Evolutionary conservation across 1,140 invertebrate genomes (phyloP).

Genomic region (Phortica variegata): DNA sequence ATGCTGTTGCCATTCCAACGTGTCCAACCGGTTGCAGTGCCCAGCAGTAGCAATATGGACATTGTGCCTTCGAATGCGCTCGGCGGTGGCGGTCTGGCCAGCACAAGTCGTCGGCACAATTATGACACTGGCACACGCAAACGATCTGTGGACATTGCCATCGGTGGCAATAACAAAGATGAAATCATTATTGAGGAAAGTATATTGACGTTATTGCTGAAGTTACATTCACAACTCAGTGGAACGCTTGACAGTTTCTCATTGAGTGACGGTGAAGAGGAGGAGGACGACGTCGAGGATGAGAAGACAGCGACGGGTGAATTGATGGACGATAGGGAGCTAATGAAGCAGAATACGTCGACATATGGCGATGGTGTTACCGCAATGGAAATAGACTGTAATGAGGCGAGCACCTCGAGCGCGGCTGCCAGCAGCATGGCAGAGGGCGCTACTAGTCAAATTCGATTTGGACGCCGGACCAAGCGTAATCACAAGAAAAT

Average conservation of each 20-base stretch:
- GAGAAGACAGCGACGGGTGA: conserved; percentile 1
- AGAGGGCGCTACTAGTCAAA: background rate
- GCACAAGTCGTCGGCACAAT: conserved; percentile 16
- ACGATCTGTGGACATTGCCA: conserved; percentile 45
- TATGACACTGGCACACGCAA: conserved; percentile 39
- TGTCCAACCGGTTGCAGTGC: conserved; percentile 51
- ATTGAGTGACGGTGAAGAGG: conserved; percentile 56
- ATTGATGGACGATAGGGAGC: conserved; percentile 7
- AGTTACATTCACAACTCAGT: conserved; percentile 89
- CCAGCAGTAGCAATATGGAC: conserved; percentile 44
- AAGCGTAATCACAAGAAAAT: conserved; percentile 33
- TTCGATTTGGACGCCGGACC: background rate
- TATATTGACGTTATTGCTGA: conserved; percentile 86
- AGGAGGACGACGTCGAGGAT: conserved; percentile 21
- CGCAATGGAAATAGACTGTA: conserved; percentile 50
- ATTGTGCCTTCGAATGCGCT: conserved; percentile 43
- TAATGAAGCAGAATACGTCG: conserved; percentile 12
- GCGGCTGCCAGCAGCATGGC: conserved; percentile 16
- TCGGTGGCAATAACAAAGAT: conserved; percentile 56
- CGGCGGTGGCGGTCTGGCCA: conserved; percentile 11
- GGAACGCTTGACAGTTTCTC: conserved; percentile 77
- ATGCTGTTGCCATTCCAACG: conserved; percentile 54
- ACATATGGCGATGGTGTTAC: background rate
- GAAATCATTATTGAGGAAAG: conserved; percentile 79
- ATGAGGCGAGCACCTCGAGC: conserved; percentile 42